These are phyloP conservation scores for Telenomus remus DNA, from an alignment of 1,140 invertebrate genomes.

Conservation along the genomic window DNA sequence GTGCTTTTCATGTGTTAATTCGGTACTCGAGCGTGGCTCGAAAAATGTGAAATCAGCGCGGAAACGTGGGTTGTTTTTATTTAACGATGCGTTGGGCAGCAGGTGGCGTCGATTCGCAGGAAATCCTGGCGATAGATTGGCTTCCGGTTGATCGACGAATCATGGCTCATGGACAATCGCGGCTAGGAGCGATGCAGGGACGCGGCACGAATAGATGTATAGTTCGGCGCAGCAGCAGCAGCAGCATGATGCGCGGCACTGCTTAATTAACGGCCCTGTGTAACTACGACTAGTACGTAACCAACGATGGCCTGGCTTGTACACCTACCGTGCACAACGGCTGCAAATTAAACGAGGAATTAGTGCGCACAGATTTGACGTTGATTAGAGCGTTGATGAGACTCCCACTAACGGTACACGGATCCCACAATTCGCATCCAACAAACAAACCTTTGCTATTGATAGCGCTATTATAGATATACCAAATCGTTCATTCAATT, in stretches of 20 bases:
- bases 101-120: slow-evolving; percentile 58
- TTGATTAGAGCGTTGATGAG: slow-evolving; percentile 66
- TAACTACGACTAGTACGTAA: slow-evolving; percentile 61
- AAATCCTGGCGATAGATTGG: slow-evolving; percentile 66
- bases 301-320: slow-evolving; percentile 49
- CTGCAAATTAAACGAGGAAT: slow-evolving; percentile 64
- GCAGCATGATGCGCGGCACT: slow-evolving; percentile 63
- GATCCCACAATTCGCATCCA: slow-evolving; percentile 22
- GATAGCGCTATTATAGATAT: slow-evolving; percentile 9
- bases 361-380: slow-evolving; percentile 63
- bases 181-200: slow-evolving; percentile 14
- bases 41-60: slow-evolving; percentile 47
- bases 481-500: too few relatives aligned
- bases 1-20: slow-evolving; percentile 49
- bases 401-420: slow-evolving; percentile 35
- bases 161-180: slow-evolving; percentile 56
- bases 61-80: slow-evolving; percentile 51
- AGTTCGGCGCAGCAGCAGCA: slow-evolving; percentile 3
- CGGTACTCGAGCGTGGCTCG: slow-evolving; percentile 24
- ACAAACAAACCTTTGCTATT: not conserved
- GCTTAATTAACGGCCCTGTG: slow-evolving; percentile 70
- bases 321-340: slow-evolving; percentile 51
- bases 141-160: slow-evolving; percentile 64
- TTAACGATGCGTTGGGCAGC: slow-evolving; percentile 39
- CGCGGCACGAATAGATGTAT: slow-evolving; percentile 11